Base-by-base conservation (phyloP, 1,140 invertebrate genomes). In the Tetramorium parvispinum region DNA sequence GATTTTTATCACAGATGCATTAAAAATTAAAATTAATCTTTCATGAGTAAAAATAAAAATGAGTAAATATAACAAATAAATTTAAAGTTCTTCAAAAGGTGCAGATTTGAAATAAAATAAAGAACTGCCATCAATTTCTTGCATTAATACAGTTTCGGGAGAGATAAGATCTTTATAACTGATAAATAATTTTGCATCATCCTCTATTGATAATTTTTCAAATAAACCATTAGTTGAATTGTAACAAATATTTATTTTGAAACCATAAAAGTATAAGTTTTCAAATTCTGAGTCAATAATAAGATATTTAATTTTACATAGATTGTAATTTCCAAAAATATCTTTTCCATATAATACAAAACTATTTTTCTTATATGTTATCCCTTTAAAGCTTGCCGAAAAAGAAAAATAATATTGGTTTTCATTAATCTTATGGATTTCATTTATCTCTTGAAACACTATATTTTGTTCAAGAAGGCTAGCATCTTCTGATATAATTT, bases 381-480 rank as follows among this genome's bases (percentile, higher is more conserved):
- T 24, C 16, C 57, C 24, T 27, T 6, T 59, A 59, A 59, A 59
- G 57, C 57, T 55, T 55, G 18, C 53, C 24, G 24, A 59, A 59
- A 16, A 27, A 59, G 57, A 59, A 59, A 59, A 59, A 59, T 59
- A 59, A 59, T 5, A 59, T 59, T 59, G 57, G 11, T 59, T 59
- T 59, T 59, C 57, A 59, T 59, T 11, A 59, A 59, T 59, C 11
- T 59, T 27, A 59, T 59, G 11, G 27, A 59, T 27, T 59, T 59
- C 5, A 24, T 59, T 59, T 59, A 59, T 27, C 0, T 59, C 57
- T 59, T 59, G 24, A 13, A 59, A 59, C 1, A 27, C 11, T 55
- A 55, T 21, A n/a, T 59, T 59, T 59, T 59, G 57, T 16, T 59
- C 57, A 27, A 59, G 57, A 1, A 59, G 11, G 18, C n/a, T 55